Base-by-base conservation (phyloP, 2,888 invertebrate genomes). In the Drosophila kuntzei region DNA sequence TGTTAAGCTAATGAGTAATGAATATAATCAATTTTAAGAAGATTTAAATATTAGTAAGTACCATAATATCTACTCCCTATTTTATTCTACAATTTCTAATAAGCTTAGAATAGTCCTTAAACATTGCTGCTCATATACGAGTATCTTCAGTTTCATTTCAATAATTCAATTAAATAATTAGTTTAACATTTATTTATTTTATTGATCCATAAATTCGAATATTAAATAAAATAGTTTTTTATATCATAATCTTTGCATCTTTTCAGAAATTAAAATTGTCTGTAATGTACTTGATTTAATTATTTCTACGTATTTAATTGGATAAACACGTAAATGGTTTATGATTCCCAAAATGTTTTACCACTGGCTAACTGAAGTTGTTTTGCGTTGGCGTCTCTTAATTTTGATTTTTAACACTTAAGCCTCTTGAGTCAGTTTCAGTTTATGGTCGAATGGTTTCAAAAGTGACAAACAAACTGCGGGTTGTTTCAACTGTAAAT, bases 401-500 rank as follows among this genome's bases (percentile, higher is more conserved):
- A 16, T 9, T 58, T 2, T 18, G 6, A 22, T 20, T 47, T 11
- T 4, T 39, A 18, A 51, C 11, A 18, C 20, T 32, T 9, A 25
- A 32, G 18, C 20, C 37, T n/a, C 20, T 39, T 27, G 14, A 25
- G 39, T 11, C 51, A 22, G 9, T 41, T 68, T 11, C 51, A 22
- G 9, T 41, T 68, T 37, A 44, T 44, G 44, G 37, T 50, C 27
- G 34, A 54, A 29, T 64, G 53, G 1, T 14, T 54, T 11, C 14
- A 12, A 57, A 29, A 51, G 25, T 53, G 34, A 27, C 18, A 46
- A 43, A 53, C 18, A 20, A 61, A 58, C n/a, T n/a, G 2, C 16
- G 27, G 14, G 2, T 39, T 51, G 32, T 41, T 8, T 66, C 50
- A 71, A 75, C 66, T 65, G 53, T 57, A 68, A 71, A 63, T 75